Conservation (phyloP, 2,797 vertebrate species). For the Balearica regulorum region DNA sequence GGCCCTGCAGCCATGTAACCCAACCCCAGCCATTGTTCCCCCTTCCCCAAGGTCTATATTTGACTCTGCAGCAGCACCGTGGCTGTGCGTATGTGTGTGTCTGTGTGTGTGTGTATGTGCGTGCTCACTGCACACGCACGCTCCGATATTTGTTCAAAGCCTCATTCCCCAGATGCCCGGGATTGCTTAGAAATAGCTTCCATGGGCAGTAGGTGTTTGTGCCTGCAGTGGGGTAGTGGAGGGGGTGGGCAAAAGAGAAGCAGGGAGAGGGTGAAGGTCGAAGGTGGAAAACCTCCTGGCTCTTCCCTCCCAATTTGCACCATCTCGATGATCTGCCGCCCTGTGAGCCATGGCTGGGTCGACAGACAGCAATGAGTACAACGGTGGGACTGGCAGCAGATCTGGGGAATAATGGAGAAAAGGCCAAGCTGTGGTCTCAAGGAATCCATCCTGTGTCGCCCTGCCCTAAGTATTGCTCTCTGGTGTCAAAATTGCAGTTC, state of each 20-base stretch:
- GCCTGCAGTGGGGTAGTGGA: background rate
- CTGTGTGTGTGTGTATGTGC: background rate
- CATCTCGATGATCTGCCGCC: background rate
- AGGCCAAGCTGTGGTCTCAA: background rate
- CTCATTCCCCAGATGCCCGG: constrained; percentile 57
- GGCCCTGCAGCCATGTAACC: constrained; percentile 71
- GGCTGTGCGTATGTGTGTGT: background rate
- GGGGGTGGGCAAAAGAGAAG: background rate
- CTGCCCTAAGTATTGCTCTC: background rate
- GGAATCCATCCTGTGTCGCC: background rate
- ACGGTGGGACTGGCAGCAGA: fast-evolving
- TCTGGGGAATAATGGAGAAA: background rate
- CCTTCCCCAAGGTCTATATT: constrained; percentile 66
- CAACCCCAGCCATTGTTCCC: constrained; percentile 70
- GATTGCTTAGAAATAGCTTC: constrained; percentile 66
- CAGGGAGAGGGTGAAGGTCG: background rate
- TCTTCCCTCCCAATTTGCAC: background rate
- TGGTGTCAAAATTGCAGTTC: background rate
- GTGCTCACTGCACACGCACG: background rate
- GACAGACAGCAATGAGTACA: background rate
- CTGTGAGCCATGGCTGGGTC: background rate
- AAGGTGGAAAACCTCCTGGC: background rate
- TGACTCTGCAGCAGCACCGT: constrained; percentile 58
- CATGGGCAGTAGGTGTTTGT: constrained; percentile 45
- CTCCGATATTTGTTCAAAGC: constrained; percentile 43